These are phyloP conservation scores for Strigops habroptila DNA, from an alignment of 2,113 vertebrate genomes.

Conservation along the genomic window DNA sequence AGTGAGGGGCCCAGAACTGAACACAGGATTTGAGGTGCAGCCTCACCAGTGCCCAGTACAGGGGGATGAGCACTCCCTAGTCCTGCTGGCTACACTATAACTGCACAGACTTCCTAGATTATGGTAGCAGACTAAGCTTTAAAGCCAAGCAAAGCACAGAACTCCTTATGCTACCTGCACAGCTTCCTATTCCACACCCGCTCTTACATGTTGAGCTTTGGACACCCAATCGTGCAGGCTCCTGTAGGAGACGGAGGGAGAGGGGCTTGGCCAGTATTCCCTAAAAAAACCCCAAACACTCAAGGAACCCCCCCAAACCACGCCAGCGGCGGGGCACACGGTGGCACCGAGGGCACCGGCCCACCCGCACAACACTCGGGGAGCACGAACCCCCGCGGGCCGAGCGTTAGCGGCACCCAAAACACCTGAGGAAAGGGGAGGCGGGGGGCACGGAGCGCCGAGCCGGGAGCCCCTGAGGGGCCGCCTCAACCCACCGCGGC, in stretches of 20 bases:
- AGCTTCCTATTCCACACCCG: not conserved
- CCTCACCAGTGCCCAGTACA: no score
- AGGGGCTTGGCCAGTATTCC: no score
- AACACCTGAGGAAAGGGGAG: not conserved
- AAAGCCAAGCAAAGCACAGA: fast-evolving
- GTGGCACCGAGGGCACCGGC: not conserved
- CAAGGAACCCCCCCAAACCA: not conserved
- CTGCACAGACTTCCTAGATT: fast-evolving
- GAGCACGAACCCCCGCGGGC: not conserved
- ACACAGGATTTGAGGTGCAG: no score
- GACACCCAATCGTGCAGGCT: fast-evolving
- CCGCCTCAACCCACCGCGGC: not conserved
- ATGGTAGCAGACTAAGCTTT: fast-evolving
- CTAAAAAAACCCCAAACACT: no score
- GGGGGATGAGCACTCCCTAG: no score
- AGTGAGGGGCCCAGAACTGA: no score
- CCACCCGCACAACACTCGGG: not conserved
- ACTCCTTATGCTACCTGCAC: fast-evolving
- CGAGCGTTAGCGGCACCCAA: not conserved
- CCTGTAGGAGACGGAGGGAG: not conserved
- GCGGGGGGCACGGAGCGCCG: not conserved
- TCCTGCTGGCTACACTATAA: not conserved
- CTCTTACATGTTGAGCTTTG: fast-evolving
- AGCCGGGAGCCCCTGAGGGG: not conserved
- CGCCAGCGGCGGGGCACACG: not conserved